Percentiles rank a stretch among this genome's conserved stretches.
Conservation (phyloP, 2,113 vertebrate species). For the Aramus guarauna region DNA sequence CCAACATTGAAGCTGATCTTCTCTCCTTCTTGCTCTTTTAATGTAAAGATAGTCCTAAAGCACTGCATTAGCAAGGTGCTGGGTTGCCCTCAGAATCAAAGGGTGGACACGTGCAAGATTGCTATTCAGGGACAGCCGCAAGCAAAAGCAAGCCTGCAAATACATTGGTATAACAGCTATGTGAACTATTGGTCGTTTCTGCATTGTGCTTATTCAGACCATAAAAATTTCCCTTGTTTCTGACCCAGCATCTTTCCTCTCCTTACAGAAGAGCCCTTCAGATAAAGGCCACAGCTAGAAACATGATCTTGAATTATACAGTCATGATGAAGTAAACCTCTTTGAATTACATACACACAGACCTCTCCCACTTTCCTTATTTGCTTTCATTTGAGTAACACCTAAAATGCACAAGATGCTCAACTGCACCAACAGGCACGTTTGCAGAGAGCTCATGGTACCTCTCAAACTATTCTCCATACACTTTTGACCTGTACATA, state of each 20-base stretch:
- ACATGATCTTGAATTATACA: not conserved
- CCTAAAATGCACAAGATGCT: not conserved
- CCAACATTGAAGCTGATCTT: not conserved
- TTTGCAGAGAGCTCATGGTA: rapidly evolving
- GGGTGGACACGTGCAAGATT: not conserved
- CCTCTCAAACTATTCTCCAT: not conserved
- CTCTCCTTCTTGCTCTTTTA: not conserved
- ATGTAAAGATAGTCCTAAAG: not conserved
- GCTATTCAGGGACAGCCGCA: not conserved
- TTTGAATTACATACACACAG: not conserved
- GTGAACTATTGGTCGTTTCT: not conserved
- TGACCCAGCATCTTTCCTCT: not conserved
- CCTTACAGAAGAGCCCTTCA: not conserved
- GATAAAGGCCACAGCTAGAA: not conserved
- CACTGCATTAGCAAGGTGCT: not conserved
- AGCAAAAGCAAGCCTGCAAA: not conserved
- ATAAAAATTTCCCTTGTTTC: not conserved
- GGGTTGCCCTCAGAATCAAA: not conserved
- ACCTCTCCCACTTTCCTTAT: not conserved
- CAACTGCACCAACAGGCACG: not conserved
- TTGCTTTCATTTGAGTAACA: not conserved
- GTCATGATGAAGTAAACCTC: not conserved
- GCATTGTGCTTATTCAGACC: not conserved
- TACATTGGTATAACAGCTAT: not conserved
- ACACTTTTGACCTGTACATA: not conserved